Conservation (phyloP, 1,140 invertebrate genomes). For the Calephelis nemesis region DNA sequence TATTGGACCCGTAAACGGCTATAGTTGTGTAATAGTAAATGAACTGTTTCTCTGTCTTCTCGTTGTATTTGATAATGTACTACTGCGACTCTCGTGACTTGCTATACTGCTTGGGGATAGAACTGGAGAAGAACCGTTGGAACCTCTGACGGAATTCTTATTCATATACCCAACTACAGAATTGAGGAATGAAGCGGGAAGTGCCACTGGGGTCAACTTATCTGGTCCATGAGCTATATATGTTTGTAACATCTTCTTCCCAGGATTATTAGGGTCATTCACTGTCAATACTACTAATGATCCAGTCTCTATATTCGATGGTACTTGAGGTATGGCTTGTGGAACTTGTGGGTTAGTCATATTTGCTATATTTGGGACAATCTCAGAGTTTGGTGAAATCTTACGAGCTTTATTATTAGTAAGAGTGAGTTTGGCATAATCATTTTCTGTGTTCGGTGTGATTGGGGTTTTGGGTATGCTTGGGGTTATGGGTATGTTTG, state of each 20-base stretch:
- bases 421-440: constrained; percentile 14
- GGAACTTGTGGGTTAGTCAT: constrained; percentile 4
- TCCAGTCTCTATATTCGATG: constrained; percentile 58
- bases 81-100: constrained; percentile 48
- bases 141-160: constrained; percentile 49
- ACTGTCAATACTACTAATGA: constrained; percentile 66
- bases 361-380: constrained; percentile 4
- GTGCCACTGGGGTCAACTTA: constrained; percentile 51
- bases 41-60: constrained; percentile 55
- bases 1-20: background rate
- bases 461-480: background rate
- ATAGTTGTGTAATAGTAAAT: constrained; percentile 62
- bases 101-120: constrained; percentile 50
- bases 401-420: constrained; percentile 4
- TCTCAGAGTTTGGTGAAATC: constrained; percentile 24
- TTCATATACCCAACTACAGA: constrained; percentile 70
- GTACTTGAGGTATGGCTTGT: constrained; percentile 35
- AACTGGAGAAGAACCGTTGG: constrained; percentile 46
- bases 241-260: constrained; percentile 70
- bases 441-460: background rate
- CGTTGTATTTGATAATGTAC: constrained; percentile 38
- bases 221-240: constrained; percentile 60
- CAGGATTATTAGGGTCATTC: constrained; percentile 57
- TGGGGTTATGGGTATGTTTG: constrained; percentile 3
- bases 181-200: constrained; percentile 52